Percentiles rank a stretch among this genome's conserved stretches.
These are phyloP conservation scores for Steromphala cineraria DNA, from an alignment of 2,888 invertebrate species.

Conservation along the genomic window DNA sequence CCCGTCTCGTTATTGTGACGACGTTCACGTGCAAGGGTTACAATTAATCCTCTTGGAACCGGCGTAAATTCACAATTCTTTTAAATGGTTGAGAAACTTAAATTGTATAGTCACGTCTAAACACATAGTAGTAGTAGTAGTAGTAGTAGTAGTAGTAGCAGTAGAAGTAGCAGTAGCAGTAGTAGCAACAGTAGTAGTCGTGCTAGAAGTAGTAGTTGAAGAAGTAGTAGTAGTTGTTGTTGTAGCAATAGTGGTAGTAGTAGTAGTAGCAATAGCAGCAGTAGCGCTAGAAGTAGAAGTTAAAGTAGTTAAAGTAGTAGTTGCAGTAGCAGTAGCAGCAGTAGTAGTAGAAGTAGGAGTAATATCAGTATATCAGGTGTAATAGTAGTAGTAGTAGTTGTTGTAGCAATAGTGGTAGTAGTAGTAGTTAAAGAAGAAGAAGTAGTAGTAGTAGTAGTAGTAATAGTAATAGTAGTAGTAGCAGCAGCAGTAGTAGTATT, in stretches of 20 bases:
- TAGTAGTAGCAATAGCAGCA: neutral
- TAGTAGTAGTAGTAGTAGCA: no score
- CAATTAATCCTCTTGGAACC: no score
- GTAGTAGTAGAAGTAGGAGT: neutral
- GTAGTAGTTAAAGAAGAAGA: conserved; percentile 5
- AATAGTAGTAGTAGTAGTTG: neutral
- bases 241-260: neutral
- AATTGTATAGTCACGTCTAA: no score
- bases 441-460: neutral
- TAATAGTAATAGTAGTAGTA: conserved; percentile 1
- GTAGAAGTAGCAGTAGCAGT: neutral
- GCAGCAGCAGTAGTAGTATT: neutral
- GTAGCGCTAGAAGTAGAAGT: neutral
- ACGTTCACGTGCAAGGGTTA: no score
- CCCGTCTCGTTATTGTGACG: no score
- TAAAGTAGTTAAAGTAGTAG: neutral
- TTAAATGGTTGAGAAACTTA: no score
- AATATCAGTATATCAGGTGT: no score
- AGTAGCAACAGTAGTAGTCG: neutral
- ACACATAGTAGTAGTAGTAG: no score
- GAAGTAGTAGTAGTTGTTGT: neutral
- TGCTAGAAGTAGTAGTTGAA: no score
- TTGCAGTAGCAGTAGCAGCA: neutral
- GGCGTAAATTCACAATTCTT: no score
- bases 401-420: conserved; percentile 1